Conservation (phyloP, 2,113 vertebrate species). For the Ophthalmolycus amberensis region DNA sequence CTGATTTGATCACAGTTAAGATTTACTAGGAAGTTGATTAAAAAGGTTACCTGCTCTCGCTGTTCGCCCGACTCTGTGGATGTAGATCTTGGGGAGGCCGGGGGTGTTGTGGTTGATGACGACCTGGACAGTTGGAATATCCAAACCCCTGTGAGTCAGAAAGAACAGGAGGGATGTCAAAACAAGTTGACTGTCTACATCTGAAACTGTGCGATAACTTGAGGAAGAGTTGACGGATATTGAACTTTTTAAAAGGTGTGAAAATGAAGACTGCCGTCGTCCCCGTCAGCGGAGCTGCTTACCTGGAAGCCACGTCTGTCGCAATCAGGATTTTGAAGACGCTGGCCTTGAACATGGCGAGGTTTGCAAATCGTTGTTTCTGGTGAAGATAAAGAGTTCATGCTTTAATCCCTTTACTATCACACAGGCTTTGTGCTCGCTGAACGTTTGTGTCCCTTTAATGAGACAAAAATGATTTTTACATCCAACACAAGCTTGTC, state of each 20-base stretch:
- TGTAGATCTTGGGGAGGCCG: conserved; percentile 93
- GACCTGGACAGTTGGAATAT: conserved; percentile 94
- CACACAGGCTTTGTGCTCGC: neutral
- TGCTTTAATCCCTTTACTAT: conserved; percentile 9
- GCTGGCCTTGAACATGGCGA: conserved; percentile 97
- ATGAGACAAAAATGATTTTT: neutral
- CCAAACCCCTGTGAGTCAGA: conserved; percentile 87
- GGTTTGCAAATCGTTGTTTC: conserved; percentile 92
- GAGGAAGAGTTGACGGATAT: neutral
- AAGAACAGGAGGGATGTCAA: neutral
- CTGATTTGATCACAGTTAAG: too few species aligned
- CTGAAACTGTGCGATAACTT: neutral
- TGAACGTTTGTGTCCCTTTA: neutral
- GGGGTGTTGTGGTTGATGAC: conserved; percentile 98
- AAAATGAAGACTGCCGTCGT: neutral
- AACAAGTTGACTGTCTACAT: neutral
- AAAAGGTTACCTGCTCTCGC: conserved; percentile 89
- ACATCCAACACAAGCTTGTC: neutral
- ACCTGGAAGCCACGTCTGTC: conserved; percentile 95
- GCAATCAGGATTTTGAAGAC: conserved; percentile 95
- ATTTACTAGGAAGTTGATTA: neutral
- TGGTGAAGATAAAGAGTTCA: conserved; percentile 62
- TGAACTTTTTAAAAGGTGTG: neutral
- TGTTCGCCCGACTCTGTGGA: conserved; percentile 94
- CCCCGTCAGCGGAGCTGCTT: neutral